Evolutionary conservation across 2,888 invertebrate genomes (phyloP).

Genomic region (Lomographa bimaculata): DNA sequence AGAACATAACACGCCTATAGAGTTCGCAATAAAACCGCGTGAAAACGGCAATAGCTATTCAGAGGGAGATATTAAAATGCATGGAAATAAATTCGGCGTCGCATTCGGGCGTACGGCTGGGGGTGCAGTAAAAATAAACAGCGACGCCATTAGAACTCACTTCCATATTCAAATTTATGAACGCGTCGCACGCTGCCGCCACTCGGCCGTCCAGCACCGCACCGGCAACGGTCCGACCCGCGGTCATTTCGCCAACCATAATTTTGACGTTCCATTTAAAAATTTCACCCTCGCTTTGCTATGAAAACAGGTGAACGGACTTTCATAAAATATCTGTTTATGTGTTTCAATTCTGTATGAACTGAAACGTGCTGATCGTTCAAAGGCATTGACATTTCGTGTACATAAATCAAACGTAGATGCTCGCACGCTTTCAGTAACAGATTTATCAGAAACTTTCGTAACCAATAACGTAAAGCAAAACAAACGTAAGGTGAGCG

Average conservation of each 20-base stretch:
- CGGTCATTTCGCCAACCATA: conserved; percentile 62
- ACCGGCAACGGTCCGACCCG: conserved; percentile 44
- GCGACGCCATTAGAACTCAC: conserved; percentile 84
- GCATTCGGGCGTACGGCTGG: conserved; percentile 82
- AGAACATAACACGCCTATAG: conserved; percentile 63
- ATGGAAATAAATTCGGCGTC: conserved; percentile 84
- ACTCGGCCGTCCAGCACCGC: conserved; percentile 29
- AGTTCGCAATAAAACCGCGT: conserved; percentile 78
- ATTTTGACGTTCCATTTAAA: conserved; percentile 74
- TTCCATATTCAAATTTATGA: conserved; percentile 85
- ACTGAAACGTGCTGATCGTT: conserved; percentile 1
- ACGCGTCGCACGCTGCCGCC: conserved; percentile 62
- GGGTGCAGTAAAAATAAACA: conserved; percentile 85
- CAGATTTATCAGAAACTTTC: conserved; percentile 34
- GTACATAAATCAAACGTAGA: background rate
- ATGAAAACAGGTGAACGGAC: conserved; percentile 29
- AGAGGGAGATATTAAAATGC: conserved; percentile 84
- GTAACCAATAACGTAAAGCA: conserved; percentile 32
- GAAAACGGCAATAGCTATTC: conserved; percentile 83
- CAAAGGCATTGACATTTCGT: background rate
- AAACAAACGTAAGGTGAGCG: conserved; percentile 30
- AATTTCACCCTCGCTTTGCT: conserved; percentile 65
- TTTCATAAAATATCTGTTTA: conserved; percentile 16
- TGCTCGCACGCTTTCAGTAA: conserved; percentile 17
- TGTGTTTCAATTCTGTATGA: background rate